Evolutionary conservation across 2,797 vertebrate species (phyloP).

Genomic region (Emys orbicularis): DNA sequence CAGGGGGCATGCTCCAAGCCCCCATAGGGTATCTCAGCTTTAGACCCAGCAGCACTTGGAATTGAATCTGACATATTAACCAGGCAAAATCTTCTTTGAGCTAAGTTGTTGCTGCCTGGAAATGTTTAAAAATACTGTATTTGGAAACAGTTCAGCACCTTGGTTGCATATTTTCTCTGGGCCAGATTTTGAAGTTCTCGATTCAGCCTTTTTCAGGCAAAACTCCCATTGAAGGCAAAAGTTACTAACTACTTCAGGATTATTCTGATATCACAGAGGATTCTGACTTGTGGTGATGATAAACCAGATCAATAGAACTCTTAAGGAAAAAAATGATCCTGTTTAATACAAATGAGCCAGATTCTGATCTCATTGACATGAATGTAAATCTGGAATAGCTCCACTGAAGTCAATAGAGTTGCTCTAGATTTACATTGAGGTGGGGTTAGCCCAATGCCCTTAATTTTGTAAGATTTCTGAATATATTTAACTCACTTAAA

Average conservation of each 20-base stretch:
- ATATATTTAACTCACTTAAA: not conserved
- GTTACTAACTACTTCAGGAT: not conserved
- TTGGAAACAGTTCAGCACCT: not conserved
- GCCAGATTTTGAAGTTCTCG: not conserved
- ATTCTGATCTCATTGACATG: not conserved
- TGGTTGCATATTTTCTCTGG: not conserved
- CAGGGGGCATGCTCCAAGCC: not conserved
- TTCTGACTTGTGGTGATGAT: not conserved
- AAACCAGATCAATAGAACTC: not conserved
- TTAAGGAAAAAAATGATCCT: not conserved
- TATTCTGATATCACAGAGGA: not conserved
- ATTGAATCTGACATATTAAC: not conserved
- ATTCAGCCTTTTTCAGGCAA: fast-evolving
- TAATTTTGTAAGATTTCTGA: not conserved
- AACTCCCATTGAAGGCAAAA: not conserved
- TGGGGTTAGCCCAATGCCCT: not conserved
- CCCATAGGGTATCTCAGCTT: not conserved
- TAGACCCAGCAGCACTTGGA: not conserved
- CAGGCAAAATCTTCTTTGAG: not conserved
- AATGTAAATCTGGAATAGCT: not conserved
- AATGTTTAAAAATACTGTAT: not conserved
- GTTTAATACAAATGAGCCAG: not conserved
- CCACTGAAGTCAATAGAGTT: not conserved
- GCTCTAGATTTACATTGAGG: not conserved
- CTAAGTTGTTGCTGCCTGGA: not conserved